Evolutionary conservation across 2,113 vertebrate species (phyloP), one percentile per base, ranked within the genome.

Genomic region (Stigmatopora argus): DNA sequence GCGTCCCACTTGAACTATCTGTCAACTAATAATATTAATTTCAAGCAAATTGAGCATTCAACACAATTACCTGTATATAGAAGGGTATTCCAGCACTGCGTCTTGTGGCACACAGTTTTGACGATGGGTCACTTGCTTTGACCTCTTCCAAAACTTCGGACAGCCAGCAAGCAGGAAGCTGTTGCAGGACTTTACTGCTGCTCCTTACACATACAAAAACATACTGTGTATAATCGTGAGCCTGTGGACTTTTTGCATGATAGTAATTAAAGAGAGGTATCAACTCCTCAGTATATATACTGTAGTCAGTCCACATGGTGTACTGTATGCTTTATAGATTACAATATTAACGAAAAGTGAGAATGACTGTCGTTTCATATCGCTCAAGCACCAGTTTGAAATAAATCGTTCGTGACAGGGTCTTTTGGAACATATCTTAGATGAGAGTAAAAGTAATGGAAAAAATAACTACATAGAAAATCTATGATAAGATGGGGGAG

Each of bases 81-180:
- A 99, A 98, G 1, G 96, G 97, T 77, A 98, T 94, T 21, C 97
- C 97, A 5, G 96, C 96, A 61, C 96, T 99, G 67, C 97, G 94
- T 21, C 97, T 90, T 0, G 97, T 98, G 65, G 94, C 94, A 74
- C 97, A 99, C 7, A 98, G 89, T 13, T 95, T 98, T 31, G 96
- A 99, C 0, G 92, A 92, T 19, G 93, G 93, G 85, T 93, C 89
- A 23, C 95, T 96, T 77, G 89, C 91, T 77, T 92, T 96, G 65
- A 98, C 92, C 89, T 98, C 94, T 78, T 93, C 86, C 45, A 98
- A 88, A 61, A 99, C 94, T 76, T 85, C 86, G 47, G 81, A 83
- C 51, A 99, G 81, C 97, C 97, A 98, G 67, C 83, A 88, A 60
- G 92, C 84, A 0, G 96, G 96, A 66, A 98, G 92, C 82, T 88